A percentile compares a stretch with the other conserved stretches of the same genome.
Evolutionary conservation across 2,888 invertebrate genomes (phyloP).

Genomic region (Himalopsyche anomala): DNA sequence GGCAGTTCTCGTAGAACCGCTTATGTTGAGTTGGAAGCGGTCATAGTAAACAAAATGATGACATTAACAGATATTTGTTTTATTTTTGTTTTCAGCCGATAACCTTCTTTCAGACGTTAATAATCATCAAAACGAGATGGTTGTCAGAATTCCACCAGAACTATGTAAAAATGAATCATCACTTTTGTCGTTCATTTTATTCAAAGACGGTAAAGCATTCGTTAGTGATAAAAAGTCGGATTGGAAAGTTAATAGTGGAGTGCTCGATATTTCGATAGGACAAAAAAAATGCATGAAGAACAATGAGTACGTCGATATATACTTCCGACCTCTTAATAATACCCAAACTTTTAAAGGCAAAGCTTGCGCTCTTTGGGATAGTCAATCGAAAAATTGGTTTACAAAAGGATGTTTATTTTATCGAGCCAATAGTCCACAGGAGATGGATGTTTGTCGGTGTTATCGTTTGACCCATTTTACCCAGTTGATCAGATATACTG

Average conservation of each 20-base stretch:
- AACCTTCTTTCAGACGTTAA: not conserved
- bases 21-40: no score
- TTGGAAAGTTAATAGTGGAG: conserved; percentile 72
- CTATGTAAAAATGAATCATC: not conserved
- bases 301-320: conserved; percentile 71
- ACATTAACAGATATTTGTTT: no score
- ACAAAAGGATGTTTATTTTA: conserved; percentile 75
- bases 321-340: conserved; percentile 70
- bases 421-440: conserved; percentile 68
- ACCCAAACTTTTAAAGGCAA: conserved; percentile 67
- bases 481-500: conserved; percentile 72
- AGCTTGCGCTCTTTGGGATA: conserved; percentile 78
- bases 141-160: not conserved
- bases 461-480: conserved; percentile 80
- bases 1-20: no score
- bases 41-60: no score
- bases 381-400: conserved; percentile 75
- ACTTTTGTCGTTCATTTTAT: not conserved
- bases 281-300: conserved; percentile 68
- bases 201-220: not conserved
- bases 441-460: conserved; percentile 76
- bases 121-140: not conserved
- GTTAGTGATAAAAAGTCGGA: not conserved
- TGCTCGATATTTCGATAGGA: conserved; percentile 72
- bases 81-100: no score